These are phyloP conservation scores for Seriola aureovittata DNA, from an alignment of 2,113 vertebrate genomes.

Conservation along the genomic window DNA sequence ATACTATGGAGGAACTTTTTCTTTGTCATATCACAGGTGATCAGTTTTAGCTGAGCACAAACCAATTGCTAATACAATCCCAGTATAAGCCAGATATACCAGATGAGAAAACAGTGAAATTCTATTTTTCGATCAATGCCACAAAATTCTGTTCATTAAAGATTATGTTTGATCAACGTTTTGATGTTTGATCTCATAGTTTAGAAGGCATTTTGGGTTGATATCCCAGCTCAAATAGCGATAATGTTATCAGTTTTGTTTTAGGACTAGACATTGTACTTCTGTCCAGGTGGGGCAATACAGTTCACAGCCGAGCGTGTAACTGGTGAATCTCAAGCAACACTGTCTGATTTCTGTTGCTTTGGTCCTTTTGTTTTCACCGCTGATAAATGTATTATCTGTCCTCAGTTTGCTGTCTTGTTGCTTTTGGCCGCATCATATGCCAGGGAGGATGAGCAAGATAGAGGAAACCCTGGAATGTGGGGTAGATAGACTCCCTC, in stretches of 20 bases:
- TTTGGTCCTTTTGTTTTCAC: conserved; percentile 67
- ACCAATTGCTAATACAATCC: neutral
- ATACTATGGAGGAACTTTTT: neutral
- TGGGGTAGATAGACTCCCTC: conserved; percentile 36
- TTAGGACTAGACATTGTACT: neutral
- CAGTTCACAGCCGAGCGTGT: neutral
- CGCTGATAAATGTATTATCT: conserved; percentile 74
- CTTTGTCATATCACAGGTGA: neutral
- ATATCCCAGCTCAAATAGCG: neutral
- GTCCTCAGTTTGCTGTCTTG: conserved; percentile 46
- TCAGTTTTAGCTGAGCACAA: neutral
- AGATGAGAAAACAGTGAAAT: neutral
- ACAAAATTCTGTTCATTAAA: neutral
- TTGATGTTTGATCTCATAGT: neutral
- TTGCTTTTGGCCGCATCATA: conserved; percentile 68
- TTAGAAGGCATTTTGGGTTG: neutral
- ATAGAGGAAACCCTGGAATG: conserved; percentile 71
- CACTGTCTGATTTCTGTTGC: conserved; percentile 38
- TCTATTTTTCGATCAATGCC: neutral
- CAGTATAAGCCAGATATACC: neutral
- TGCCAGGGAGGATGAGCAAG: conserved; percentile 62
- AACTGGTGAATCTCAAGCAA: conserved; percentile 54
- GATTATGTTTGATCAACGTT: neutral
- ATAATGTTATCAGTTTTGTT: conserved; percentile 3
- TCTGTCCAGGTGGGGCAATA: neutral